Conservation (phyloP, 2,797 vertebrate genomes). For the Melanotaenia boesemani region DNA sequence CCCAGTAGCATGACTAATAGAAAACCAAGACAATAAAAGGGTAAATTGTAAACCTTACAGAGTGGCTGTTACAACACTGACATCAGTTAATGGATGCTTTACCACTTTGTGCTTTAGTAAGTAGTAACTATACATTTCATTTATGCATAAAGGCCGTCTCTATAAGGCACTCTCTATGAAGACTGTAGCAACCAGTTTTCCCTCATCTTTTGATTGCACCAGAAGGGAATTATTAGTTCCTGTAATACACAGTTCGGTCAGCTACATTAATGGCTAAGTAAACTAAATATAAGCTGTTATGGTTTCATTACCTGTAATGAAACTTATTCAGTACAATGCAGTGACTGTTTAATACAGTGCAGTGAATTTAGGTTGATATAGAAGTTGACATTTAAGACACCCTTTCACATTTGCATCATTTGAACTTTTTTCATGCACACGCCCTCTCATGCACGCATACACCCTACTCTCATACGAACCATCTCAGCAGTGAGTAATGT, state of each 20-base stretch:
- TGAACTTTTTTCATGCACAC: constrained; percentile 17
- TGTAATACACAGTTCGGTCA: not conserved
- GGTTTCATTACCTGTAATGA: not conserved
- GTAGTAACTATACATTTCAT: not conserved
- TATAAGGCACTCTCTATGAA: not conserved
- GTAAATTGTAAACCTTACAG: constrained; percentile 26
- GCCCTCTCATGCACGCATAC: constrained; percentile 37
- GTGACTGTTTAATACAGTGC: not conserved
- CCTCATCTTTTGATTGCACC: not conserved
- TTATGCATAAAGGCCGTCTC: not conserved
- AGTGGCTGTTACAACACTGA: constrained; percentile 24
- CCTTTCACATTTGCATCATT: constrained; percentile 28
- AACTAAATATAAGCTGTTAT: constrained; percentile 11
- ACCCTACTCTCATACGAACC: constrained; percentile 32
- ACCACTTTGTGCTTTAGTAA: not conserved
- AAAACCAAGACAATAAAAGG: not conserved
- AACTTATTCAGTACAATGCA: not conserved
- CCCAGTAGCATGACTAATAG: constrained; percentile 1
- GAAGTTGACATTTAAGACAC: constrained; percentile 35
- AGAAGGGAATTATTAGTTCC: constrained; percentile 2
- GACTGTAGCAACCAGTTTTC: not conserved
- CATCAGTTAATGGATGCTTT: constrained; percentile 27
- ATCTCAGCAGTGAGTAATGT: constrained; percentile 76
- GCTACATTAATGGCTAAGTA: constrained; percentile 9
- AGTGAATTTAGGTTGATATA: constrained; percentile 15